Conservation (phyloP, 2,888 invertebrate genomes). For the Pterobdella sp. region DNA sequence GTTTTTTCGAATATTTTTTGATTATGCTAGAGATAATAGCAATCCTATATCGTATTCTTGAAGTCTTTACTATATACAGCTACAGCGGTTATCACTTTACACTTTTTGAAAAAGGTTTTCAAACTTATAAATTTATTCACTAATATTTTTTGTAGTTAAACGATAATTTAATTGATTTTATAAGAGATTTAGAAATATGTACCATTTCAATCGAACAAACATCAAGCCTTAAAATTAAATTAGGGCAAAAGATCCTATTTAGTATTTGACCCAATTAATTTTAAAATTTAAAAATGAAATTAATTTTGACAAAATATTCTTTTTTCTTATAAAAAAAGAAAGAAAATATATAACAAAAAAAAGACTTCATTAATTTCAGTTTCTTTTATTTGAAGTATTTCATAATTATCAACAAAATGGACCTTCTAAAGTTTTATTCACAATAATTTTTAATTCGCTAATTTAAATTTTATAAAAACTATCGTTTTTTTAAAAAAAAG, state of each 20-base stretch:
- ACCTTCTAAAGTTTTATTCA: no score
- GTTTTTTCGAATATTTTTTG: background rate
- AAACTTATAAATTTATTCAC: background rate
- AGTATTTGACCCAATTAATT: background rate
- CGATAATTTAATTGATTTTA: background rate
- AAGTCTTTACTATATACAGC: background rate
- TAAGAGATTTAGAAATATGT: background rate
- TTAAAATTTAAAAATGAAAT: slow-evolving; percentile 12
- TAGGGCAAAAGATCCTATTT: slow-evolving; percentile 18
- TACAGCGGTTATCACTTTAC: slow-evolving; percentile 6
- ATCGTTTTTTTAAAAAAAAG: no score
- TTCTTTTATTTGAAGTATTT: no score
- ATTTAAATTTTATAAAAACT: no score
- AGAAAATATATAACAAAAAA: no score
- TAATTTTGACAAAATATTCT: background rate
- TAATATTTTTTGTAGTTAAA: background rate
- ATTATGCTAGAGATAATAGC: background rate
- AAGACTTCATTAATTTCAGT: no score
- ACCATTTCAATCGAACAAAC: slow-evolving; percentile 20
- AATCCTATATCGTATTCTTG: slow-evolving; percentile 11
- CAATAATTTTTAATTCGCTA: no score
- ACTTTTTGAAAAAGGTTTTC: background rate
- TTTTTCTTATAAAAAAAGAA: no score
- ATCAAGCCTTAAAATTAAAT: slow-evolving; percentile 19
- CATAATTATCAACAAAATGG: no score